These are phyloP conservation scores for Aquatica leii DNA, from an alignment of 2,888 invertebrate species.

Conservation along the genomic window DNA sequence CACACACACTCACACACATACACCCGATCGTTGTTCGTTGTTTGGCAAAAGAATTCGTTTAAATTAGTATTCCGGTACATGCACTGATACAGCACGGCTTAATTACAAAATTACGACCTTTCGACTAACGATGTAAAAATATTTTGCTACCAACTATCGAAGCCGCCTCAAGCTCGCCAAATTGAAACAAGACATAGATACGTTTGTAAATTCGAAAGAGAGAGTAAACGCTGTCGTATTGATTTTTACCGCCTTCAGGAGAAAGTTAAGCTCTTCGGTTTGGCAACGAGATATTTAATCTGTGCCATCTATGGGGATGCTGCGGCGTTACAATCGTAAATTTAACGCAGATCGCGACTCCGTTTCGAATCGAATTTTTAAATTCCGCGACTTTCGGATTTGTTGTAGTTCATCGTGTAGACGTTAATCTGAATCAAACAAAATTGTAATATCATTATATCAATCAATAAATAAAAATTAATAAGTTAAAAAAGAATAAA, in stretches of 20 bases:
- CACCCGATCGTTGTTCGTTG: neutral
- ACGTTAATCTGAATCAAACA: too few relatives aligned
- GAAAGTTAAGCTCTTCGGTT: slow-evolving; percentile 45
- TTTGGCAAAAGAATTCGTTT: neutral
- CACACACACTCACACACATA: neutral
- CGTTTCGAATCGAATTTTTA: too few relatives aligned
- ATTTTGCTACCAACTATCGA: slow-evolving; percentile 57
- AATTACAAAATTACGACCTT: slow-evolving; percentile 57
- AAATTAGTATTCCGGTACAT: slow-evolving; percentile 22
- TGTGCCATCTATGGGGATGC: slow-evolving; percentile 55
- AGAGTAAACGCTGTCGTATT: slow-evolving; percentile 51
- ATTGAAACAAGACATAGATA: slow-evolving; percentile 49
- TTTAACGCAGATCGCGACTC: too few relatives aligned
- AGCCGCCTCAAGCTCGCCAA: slow-evolving; percentile 52
- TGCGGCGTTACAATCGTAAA: slow-evolving; percentile 34
- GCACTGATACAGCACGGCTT: slow-evolving; percentile 42
- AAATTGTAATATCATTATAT: too few relatives aligned
- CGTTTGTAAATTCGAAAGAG: slow-evolving; percentile 40
- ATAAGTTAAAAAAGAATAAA: too few relatives aligned
- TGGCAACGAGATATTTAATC: slow-evolving; percentile 47
- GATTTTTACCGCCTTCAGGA: slow-evolving; percentile 56
- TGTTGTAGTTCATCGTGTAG: too few relatives aligned
- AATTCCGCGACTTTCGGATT: too few relatives aligned
- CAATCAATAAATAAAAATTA: too few relatives aligned
- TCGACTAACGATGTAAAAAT: slow-evolving; percentile 55